These are phyloP conservation scores for Macrobrachium nipponense DNA, from an alignment of 1,140 invertebrate genomes.

Conservation along the genomic window DNA sequence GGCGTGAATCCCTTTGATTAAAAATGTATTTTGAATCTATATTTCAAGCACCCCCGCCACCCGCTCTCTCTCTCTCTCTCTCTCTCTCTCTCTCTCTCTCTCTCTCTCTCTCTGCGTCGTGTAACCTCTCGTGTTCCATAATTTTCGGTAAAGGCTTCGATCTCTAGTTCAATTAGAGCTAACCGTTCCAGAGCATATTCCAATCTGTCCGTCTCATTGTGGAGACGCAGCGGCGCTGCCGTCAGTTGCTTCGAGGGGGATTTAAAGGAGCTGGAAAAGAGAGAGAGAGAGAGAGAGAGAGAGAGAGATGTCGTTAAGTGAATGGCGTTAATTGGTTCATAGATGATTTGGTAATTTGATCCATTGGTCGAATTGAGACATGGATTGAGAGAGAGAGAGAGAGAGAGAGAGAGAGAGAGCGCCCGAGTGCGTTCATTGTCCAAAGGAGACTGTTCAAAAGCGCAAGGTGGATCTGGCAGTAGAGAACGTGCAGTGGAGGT, in stretches of 20 bases:
- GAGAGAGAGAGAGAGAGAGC: constrained; percentile 34
- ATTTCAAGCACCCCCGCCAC: constrained; percentile 1
- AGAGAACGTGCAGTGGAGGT: neutral
- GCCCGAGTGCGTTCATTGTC: neutral
- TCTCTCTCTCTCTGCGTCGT: constrained; percentile 26
- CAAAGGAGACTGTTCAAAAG: neutral
- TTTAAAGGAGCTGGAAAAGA: neutral
- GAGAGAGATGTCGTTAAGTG: neutral
- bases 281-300: constrained; percentile 19
- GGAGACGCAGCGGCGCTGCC: neutral
- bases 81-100: constrained; percentile 34
- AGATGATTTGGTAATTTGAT: neutral
- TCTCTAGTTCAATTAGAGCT: too few species aligned
- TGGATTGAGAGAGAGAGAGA: constrained; percentile 3
- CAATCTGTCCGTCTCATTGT: too few species aligned
- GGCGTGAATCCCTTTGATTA: neutral
- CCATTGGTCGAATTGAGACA: neutral
- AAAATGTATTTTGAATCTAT: neutral
- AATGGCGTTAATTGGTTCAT: constrained; percentile 9
- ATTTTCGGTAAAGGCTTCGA: neutral
- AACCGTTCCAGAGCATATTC: too few species aligned
- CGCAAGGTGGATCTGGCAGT: neutral
- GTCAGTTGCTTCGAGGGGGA: neutral
- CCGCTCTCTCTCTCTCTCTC: constrained; percentile 28
- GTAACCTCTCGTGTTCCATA: neutral